These are phyloP conservation scores for Sesia bembeciformis DNA, from an alignment of 2,888 invertebrate species.

Conservation along the genomic window DNA sequence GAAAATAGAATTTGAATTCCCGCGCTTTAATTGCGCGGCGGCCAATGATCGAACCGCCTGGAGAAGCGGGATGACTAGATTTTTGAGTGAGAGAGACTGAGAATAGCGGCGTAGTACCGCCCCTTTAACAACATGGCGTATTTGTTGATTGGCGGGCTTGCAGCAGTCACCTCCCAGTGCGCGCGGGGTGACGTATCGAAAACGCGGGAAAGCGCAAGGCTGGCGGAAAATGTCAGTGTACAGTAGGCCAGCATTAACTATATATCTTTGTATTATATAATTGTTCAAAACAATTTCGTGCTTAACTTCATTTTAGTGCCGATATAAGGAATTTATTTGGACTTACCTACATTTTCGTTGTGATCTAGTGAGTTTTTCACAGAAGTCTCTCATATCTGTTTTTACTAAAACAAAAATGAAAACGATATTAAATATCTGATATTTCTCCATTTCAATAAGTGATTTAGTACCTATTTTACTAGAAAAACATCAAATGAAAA, in stretches of 20 bases:
- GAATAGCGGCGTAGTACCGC: slow-evolving; percentile 59
- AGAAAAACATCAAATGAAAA: too few relatives aligned
- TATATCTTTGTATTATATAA: too few relatives aligned
- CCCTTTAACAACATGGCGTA: slow-evolving; percentile 79
- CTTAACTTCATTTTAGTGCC: too few relatives aligned
- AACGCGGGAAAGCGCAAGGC: slow-evolving; percentile 39
- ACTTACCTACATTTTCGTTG: too few relatives aligned
- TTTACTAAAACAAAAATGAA: too few relatives aligned
- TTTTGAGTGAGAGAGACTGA: slow-evolving; percentile 36
- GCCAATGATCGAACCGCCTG: slow-evolving; percentile 58
- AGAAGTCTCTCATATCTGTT: too few relatives aligned
- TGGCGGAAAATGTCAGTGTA: slow-evolving; percentile 3
- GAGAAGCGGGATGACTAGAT: slow-evolving; percentile 40
- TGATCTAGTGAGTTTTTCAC: too few relatives aligned
- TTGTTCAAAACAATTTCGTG: too few relatives aligned
- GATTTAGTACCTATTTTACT: too few relatives aligned
- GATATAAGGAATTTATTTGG: too few relatives aligned
- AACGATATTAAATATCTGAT: too few relatives aligned
- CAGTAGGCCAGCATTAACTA: neutral
- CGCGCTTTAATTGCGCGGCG: slow-evolving; percentile 66
- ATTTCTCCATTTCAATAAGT: too few relatives aligned
- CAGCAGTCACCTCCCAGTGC: slow-evolving; percentile 40
- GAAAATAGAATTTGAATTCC: slow-evolving; percentile 72
- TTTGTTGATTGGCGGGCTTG: slow-evolving; percentile 74
- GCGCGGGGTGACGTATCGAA: slow-evolving; percentile 30